Evolutionary conservation across 2,113 vertebrate species (phyloP).

Genomic region (Marmota flaviventris): DNA sequence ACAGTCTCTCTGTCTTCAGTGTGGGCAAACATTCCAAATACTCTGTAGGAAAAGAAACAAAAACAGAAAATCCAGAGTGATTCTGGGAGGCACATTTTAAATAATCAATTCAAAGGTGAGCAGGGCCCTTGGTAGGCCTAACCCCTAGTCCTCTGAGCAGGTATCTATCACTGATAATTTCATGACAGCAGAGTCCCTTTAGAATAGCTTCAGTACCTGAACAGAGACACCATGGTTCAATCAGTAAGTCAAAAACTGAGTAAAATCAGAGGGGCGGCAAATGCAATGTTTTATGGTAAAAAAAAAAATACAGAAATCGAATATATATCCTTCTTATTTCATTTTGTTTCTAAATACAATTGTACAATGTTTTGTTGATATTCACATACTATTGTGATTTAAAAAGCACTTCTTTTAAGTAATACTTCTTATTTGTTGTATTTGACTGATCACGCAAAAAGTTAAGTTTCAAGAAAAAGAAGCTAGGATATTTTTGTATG

Average conservation of each 20-base stretch:
- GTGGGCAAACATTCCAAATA: conserved; percentile 96
- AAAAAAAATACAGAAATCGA: background rate
- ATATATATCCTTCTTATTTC: background rate
- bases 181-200: fast-evolving
- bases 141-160: fast-evolving
- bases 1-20: conserved; percentile 95
- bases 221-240: background rate
- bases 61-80: conserved; percentile 9
- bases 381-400: background rate
- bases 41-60: conserved; percentile 87
- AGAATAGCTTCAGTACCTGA: background rate
- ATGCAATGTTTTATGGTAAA: background rate
- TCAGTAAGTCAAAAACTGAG: background rate
- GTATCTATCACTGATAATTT: too few relatives aligned
- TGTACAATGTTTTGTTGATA: background rate
- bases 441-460: conserved; percentile 4
- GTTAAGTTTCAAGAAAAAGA: background rate
- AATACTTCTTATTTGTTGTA: background rate
- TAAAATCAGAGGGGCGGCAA: background rate
- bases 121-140: background rate
- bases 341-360: background rate
- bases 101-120: background rate
- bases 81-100: background rate
- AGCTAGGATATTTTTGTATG: background rate
- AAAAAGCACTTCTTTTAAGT: background rate